A percentile compares a stretch with the other conserved stretches of the same genome.
Conservation (phyloP, 2,797 vertebrate species). For the Platalea minor region DNA sequence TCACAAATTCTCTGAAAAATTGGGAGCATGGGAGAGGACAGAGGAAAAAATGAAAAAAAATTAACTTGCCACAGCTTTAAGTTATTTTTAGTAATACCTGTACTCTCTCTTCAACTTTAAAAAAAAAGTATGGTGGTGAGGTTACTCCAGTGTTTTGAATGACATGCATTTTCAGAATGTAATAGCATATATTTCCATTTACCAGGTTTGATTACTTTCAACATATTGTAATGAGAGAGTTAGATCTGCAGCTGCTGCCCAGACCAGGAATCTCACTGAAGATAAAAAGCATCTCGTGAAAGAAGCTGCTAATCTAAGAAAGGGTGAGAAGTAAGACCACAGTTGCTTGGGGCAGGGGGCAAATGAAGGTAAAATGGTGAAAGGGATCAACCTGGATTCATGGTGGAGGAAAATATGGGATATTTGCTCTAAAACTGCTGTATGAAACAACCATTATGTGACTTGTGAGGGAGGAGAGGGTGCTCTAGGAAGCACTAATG, state of each 20-base stretch:
- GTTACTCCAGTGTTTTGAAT: not conserved
- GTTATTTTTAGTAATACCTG: not conserved
- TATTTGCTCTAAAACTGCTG: not conserved
- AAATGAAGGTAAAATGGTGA: not conserved
- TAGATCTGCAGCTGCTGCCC: not conserved
- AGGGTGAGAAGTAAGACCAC: not conserved
- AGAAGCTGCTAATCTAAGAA: not conserved
- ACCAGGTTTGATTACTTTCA: not conserved
- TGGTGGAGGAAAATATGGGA: not conserved
- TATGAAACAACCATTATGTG: not conserved
- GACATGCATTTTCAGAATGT: not conserved
- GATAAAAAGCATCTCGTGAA: not conserved
- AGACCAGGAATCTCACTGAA: not conserved
- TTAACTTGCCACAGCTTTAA: not conserved
- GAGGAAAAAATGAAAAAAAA: not conserved
- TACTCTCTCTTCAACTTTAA: not conserved
- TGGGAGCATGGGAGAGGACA: accelerated
- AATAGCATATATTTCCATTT: not conserved
- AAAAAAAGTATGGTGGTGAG: not conserved
- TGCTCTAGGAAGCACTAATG: not conserved
- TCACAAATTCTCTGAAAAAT: not conserved
- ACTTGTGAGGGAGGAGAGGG: not conserved
- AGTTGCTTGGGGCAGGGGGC: not conserved
- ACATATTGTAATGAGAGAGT: not conserved
- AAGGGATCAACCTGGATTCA: not conserved